Evolutionary conservation across 2,797 vertebrate species (phyloP), one percentile per base, ranked within the genome.

Genomic region (Heterohyrax brucei): DNA sequence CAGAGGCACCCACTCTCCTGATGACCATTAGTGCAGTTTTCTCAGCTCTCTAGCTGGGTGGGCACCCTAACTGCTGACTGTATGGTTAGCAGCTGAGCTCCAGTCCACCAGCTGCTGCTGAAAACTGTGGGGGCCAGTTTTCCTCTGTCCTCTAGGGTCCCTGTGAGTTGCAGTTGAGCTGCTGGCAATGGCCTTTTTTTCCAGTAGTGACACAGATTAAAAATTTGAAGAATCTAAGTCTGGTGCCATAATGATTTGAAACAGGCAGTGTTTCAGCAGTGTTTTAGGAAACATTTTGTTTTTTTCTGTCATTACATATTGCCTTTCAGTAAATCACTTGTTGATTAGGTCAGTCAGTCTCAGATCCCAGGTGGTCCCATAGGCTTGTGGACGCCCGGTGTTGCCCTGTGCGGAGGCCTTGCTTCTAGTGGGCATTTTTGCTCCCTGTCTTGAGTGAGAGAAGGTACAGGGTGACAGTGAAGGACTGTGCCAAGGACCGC

Each of bases 191-290:
- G 21, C 79, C 30, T 88, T 85, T 95, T 16, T 87, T 4, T 44
- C 91, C 3, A 95, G 18, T 94, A 82, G n/a, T 92, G 48, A 21
- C 91, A 83, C 64, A 1, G 94, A 5, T 76, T 86, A 85, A 70
- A 90, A 39, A 85, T 78, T 78, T 88, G 75, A 48, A 76, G 75
- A 93, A 77, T 24, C 7, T 76, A 90, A 33, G 19, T 78, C 5
- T 70, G 61, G 3, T 53, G 64, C 2, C 19, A 68, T 61, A 75
- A 89, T 89, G 24, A 94, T 81, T 87, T 93, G 77, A 93, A 62
- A 50, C 86, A 76, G 80, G 66, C 93, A 88, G 46, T 93, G 1
- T n/a, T 14, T 78, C 59, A 85, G 3, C 80, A n/a, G 10, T 91
- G 48, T 70, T 91, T 86, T 82, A 75, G 83, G 75, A 86, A 91